Conservation (phyloP, 2,113 vertebrate species). For the Carlito syrichta region DNA sequence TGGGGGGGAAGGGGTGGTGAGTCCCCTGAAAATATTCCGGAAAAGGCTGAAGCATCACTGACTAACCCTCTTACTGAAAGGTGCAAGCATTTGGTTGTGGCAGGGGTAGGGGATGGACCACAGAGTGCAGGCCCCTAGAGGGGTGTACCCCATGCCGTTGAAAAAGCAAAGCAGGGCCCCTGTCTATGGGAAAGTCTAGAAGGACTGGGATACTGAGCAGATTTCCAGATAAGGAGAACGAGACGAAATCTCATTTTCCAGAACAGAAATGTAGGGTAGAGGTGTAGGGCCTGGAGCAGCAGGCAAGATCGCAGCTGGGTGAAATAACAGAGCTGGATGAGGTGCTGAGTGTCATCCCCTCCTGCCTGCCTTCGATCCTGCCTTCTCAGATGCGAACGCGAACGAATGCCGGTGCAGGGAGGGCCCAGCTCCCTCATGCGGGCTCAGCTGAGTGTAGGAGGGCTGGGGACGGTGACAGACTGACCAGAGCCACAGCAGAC, state of each 20-base stretch:
- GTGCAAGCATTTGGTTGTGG: neutral
- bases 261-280: neutral
- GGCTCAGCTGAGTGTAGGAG: neutral
- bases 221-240: neutral
- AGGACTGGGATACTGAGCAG: neutral
- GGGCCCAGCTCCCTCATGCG: no score
- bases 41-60: neutral
- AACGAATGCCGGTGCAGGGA: no score
- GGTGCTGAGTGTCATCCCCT: neutral
- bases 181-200: neutral
- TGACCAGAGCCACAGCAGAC: neutral
- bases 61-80: neutral
- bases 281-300: neutral
- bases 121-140: rapidly evolving
- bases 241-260: neutral
- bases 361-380: neutral
- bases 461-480: neutral
- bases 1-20: neutral
- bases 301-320: rapidly evolving
- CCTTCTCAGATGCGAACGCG: neutral
- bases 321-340: no score
- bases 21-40: neutral
- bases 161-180: neutral
- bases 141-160: no score
- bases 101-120: neutral